phyloP scores from a whole-genome alignment of 2,113 vertebrate genomes.

The Eudyptes chrysolophus region DNA sequence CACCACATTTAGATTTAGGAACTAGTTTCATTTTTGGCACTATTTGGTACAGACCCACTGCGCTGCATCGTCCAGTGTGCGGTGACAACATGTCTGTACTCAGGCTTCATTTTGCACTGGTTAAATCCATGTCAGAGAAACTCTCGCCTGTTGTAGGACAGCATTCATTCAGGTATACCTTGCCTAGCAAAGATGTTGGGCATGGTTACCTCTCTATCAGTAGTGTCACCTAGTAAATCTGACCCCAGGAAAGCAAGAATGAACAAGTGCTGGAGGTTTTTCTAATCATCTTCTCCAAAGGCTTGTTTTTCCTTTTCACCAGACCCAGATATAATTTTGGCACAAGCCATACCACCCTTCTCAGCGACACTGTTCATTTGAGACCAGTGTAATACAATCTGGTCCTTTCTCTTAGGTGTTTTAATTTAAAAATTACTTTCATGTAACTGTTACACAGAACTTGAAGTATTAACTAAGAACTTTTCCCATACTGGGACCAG shows the following conservation, averaged over 20 bases:
- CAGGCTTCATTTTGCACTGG: not conserved
- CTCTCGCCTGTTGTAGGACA: not conserved
- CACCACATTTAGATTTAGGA: not conserved
- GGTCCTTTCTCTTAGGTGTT: not conserved
- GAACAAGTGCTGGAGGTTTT: not conserved
- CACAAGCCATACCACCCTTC: not conserved
- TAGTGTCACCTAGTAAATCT: not conserved
- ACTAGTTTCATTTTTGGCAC: not conserved
- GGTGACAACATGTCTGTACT: not conserved
- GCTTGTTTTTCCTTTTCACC: not conserved
- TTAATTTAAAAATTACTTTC: not conserved
- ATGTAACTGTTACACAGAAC: not conserved
- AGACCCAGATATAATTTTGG: not conserved
- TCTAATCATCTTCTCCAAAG: not conserved
- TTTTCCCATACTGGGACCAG: not conserved
- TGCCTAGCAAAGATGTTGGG: not conserved
- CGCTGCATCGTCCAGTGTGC: not conserved
- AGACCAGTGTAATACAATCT: not conserved
- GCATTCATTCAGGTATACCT: not conserved
- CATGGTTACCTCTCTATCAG: not conserved
- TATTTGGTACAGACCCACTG: not conserved
- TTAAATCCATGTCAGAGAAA: too few species aligned
- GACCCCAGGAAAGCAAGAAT: not conserved
- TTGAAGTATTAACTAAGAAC: rapidly evolving
- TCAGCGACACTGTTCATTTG: not conserved